Conservation (phyloP, 2,113 vertebrate genomes). For the Paraplagusia blochii region DNA sequence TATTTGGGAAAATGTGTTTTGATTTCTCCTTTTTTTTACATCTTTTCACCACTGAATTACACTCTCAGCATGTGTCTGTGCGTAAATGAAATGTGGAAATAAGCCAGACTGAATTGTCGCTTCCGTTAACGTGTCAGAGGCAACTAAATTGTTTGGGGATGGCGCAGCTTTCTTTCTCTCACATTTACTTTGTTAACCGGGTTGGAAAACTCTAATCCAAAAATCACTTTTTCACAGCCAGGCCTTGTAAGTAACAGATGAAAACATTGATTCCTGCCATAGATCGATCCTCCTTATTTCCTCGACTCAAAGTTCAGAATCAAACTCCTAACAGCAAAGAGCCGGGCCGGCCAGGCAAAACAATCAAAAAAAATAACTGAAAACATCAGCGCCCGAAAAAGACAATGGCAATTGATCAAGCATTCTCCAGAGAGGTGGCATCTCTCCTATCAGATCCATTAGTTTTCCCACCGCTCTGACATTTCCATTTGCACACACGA, state of each 20-base stretch:
- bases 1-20: constrained; percentile 49
- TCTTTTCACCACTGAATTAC: constrained; percentile 45
- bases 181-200: constrained; percentile 27
- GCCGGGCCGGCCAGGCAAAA: constrained; percentile 39
- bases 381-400: constrained; percentile 40
- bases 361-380: constrained; percentile 60
- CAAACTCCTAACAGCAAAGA: constrained; percentile 51
- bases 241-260: constrained; percentile 60
- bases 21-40: constrained; percentile 6
- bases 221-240: constrained; percentile 37
- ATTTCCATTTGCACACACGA: constrained; percentile 79
- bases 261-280: constrained; percentile 49
- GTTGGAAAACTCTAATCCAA: constrained; percentile 36
- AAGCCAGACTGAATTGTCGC: constrained; percentile 18
- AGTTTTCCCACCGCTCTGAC: constrained; percentile 70
- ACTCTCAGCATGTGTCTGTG: constrained; percentile 24
- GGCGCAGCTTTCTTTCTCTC: constrained; percentile 27
- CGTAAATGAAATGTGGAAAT: constrained; percentile 34
- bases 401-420: constrained; percentile 71
- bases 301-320: constrained; percentile 56
- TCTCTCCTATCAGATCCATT: constrained; percentile 75
- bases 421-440: constrained; percentile 48
- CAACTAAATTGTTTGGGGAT: constrained; percentile 4
- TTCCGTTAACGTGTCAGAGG: not conserved
- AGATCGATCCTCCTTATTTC: constrained; percentile 59